These are phyloP conservation scores for Orientallactaga sibirica DNA, from an alignment of 2,797 vertebrate genomes.

Conservation along the genomic window DNA sequence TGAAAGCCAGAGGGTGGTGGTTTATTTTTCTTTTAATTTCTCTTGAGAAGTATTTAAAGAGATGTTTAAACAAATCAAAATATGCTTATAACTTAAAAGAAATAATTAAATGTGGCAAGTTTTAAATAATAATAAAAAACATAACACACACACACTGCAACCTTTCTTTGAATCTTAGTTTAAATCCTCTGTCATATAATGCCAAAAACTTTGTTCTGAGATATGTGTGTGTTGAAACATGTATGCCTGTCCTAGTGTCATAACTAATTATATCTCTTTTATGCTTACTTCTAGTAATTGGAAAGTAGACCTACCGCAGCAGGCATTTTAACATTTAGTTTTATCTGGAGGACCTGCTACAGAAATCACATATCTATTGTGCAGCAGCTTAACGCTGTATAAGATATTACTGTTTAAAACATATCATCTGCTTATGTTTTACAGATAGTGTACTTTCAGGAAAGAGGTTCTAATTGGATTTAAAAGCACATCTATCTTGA, in stretches of 20 bases:
- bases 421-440: conserved; percentile 83
- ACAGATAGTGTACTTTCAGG: conserved; percentile 66
- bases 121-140: conserved; percentile 82
- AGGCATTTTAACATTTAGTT: conserved; percentile 87
- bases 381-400: conserved; percentile 87
- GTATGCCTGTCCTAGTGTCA: conserved; percentile 89
- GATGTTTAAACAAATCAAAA: conserved; percentile 87
- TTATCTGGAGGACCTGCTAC: conserved; percentile 88
- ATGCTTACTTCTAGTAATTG: conserved; percentile 89
- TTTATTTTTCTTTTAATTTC: conserved; percentile 62
- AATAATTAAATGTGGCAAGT: conserved; percentile 88
- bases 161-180: conserved; percentile 88
- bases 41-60: conserved; percentile 81
- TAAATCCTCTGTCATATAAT: conserved; percentile 90
- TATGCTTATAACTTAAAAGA: conserved; percentile 86
- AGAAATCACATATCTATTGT: conserved; percentile 87
- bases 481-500: conserved; percentile 71
- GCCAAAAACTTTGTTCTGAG: conserved; percentile 89
- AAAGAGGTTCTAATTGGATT: conserved; percentile 76
- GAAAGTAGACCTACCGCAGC: conserved; percentile 90
- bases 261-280: conserved; percentile 90
- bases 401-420: conserved; percentile 87
- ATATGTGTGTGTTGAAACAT: conserved; percentile 89
- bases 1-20: conserved; percentile 82
- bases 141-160: conserved; percentile 72